Evolutionary conservation across 2,797 vertebrate genomes (phyloP).

Genomic region (Paratrypauchen microcephalus): DNA sequence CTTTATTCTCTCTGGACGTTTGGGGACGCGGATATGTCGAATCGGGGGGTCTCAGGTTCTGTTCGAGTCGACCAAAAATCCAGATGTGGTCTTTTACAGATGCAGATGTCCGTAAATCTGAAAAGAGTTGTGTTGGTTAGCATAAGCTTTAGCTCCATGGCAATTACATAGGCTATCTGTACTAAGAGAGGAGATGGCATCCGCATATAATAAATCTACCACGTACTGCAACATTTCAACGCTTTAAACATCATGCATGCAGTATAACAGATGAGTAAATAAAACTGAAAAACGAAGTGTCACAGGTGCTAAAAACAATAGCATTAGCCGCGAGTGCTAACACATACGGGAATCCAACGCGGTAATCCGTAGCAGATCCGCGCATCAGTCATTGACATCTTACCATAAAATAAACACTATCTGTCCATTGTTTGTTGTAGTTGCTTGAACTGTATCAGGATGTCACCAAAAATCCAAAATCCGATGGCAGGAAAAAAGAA

Average conservation of each 20-base stretch:
- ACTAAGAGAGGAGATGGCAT: background rate
- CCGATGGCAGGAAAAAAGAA: slow-evolving; percentile 1
- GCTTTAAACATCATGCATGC: rapidly evolving
- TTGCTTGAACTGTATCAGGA: background rate
- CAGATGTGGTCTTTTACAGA: slow-evolving; percentile 70
- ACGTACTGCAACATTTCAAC: background rate
- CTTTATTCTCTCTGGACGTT: slow-evolving; percentile 53
- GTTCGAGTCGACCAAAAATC: slow-evolving; percentile 70
- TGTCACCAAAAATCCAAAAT: background rate
- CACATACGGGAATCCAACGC: slow-evolving; percentile 30
- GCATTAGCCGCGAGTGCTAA: slow-evolving; percentile 54
- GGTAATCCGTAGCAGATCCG: background rate
- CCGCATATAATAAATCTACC: background rate
- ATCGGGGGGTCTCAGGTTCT: slow-evolving; percentile 49
- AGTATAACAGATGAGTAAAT: background rate
- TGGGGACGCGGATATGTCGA: slow-evolving; percentile 22
- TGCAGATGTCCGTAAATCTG: slow-evolving; percentile 79
- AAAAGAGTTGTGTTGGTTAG: background rate
- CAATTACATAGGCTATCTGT: background rate
- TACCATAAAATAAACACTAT: slow-evolving; percentile 61
- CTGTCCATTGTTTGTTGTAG: slow-evolving; percentile 56
- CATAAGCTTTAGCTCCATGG: background rate
- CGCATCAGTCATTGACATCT: slow-evolving; percentile 7
- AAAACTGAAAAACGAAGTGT: background rate
- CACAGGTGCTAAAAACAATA: slow-evolving; percentile 68